These are phyloP conservation scores for Ischnura elegans DNA, from an alignment of 2,888 invertebrate species.

Conservation along the genomic window DNA sequence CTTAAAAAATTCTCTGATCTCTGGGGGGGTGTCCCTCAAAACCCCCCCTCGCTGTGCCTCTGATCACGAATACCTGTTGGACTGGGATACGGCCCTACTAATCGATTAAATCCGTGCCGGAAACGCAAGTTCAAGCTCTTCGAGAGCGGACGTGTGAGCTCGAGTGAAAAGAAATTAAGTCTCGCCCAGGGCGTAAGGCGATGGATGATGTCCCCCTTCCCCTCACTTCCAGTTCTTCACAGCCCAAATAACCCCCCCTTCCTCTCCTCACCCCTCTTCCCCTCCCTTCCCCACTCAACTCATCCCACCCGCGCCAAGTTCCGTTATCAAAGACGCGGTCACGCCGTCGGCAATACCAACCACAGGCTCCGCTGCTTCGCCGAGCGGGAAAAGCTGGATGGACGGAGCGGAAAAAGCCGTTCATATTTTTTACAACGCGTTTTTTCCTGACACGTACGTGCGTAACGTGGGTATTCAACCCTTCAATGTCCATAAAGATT, in stretches of 20 bases:
- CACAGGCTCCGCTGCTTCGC: background rate
- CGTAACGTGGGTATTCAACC: too few relatives aligned
- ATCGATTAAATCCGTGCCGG: too few relatives aligned
- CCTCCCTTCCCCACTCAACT: background rate
- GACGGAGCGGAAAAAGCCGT: background rate
- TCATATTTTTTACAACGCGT: too few relatives aligned
- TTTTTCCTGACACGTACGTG: too few relatives aligned
- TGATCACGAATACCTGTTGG: too few relatives aligned
- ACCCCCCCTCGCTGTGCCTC: too few relatives aligned
- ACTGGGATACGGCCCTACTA: too few relatives aligned
- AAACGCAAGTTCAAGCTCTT: background rate
- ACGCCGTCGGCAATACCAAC: conserved; percentile 66
- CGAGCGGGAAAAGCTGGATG: background rate
- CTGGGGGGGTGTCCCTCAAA: too few relatives aligned
- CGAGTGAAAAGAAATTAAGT: background rate
- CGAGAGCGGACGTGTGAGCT: background rate
- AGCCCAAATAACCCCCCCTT: background rate
- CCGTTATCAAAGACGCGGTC: conserved; percentile 64
- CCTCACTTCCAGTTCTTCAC: background rate
- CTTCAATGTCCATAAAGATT: too few relatives aligned
- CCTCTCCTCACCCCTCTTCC: background rate
- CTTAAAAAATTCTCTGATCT: too few relatives aligned
- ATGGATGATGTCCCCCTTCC: too few relatives aligned
- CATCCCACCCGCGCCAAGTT: background rate
- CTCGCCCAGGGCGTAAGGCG: background rate